Evolutionary conservation across 2,113 vertebrate genomes (phyloP).

Genomic region (Cyanoramphus novaezelandiae): DNA sequence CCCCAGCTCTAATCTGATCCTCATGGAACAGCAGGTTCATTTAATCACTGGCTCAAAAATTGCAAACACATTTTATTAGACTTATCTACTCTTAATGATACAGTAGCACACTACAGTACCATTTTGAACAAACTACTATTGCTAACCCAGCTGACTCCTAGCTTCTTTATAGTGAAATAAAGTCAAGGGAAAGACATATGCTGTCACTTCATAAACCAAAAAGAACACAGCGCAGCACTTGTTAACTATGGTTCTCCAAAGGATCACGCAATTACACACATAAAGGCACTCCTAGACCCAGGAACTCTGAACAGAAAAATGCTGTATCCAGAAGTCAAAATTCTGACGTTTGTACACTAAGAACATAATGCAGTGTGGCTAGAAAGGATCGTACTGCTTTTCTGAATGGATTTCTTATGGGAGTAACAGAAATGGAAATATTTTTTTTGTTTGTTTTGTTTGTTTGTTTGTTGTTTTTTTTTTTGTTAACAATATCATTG

Average conservation of each 20-base stretch:
- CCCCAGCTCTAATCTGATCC: conserved; percentile 40
- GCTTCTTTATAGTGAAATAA: not conserved
- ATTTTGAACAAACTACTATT: not conserved
- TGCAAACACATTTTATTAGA: conserved; percentile 42
- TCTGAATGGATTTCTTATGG: not conserved
- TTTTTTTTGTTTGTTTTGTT: too few species aligned
- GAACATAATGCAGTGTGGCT: not conserved
- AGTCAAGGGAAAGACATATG: not conserved
- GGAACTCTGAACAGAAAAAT: not conserved
- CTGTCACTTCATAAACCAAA: not conserved
- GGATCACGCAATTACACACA: not conserved
- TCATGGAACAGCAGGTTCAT: conserved; percentile 41
- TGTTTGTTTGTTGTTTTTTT: too few species aligned
- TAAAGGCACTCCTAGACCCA: not conserved
- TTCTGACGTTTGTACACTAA: not conserved
- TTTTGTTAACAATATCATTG: not conserved
- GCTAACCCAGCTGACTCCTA: not conserved
- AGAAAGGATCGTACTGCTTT: not conserved
- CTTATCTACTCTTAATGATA: conserved; percentile 12
- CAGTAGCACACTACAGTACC: not conserved
- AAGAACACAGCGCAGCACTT: not conserved
- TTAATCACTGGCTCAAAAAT: conserved; percentile 49
- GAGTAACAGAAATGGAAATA: not conserved
- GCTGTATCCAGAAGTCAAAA: not conserved
- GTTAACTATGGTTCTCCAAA: not conserved